Base-by-base conservation (phyloP, 2,113 vertebrate genomes). In the Pavo muticus region DNA sequence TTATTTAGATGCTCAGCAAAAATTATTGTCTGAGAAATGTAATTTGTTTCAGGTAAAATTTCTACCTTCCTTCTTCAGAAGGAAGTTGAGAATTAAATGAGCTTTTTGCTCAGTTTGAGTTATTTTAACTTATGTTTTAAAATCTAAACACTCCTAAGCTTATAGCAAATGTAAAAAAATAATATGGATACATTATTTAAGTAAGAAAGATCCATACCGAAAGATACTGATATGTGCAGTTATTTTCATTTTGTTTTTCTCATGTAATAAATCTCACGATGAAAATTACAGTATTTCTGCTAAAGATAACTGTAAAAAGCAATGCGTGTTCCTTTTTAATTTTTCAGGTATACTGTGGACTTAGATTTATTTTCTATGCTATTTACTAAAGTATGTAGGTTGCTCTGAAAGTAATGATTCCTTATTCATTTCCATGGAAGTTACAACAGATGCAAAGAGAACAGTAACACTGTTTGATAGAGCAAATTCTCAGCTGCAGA, bases 1-100 rank as follows among this genome's bases (percentile, higher is more conserved):
- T 81, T 96, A 91, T 88, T 80, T 98, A 94, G 92, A 96, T 92
- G 96, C 82, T 73, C 97, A 98, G 83, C 95, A 94, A 84, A 98
- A 98, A 91, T 40, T 94, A 39, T 70, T 98, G 35, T 93, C 95
- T 0, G 91, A 98, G 91, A 98, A 98, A 94, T 97, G 80, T 89
- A 84, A 94, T 94, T 96, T 97, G 52, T 97, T 97, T 96, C 98
- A 98, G 98, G 98, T 98, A 97, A 88, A 76, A 86, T 75, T 87
- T 29, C 47, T 87, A 20, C 39, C 39, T 78, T 94, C 60, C 74
- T 95, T 57, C 68, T 84, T 73, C 39, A 76, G 42, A 57, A 70
- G 90, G 65, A 84, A 77, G 76, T 91, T 42, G 52, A 71, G 64
- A 90, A 40, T 30, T 83, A 42, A 86, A 67, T 65, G 0, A 80